Evolutionary conservation across 2,888 invertebrate species (phyloP).

Genomic region (Molanna angustata): DNA sequence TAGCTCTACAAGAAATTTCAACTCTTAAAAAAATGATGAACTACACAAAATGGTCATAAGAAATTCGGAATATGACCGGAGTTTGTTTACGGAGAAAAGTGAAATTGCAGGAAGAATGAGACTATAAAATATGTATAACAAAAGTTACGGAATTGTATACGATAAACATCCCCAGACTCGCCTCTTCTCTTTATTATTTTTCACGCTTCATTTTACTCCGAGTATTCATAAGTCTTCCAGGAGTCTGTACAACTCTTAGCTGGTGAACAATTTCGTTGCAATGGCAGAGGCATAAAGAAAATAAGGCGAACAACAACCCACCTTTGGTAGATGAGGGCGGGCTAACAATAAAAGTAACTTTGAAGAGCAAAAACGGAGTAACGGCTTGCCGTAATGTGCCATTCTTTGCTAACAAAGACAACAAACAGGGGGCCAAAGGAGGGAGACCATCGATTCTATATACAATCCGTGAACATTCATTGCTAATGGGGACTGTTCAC

Average conservation of each 20-base stretch:
- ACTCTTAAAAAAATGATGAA: not conserved
- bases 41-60: too few relatives aligned
- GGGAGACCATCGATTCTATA: too few relatives aligned
- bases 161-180: slow-evolving; percentile 1
- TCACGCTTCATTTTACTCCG: slow-evolving; percentile 24
- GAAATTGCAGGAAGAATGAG: not conserved
- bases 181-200: slow-evolving; percentile 16
- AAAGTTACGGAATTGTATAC: slow-evolving; percentile 2
- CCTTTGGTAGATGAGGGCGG: not conserved
- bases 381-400: slow-evolving; percentile 7
- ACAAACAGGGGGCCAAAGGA: too few relatives aligned
- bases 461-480: too few relatives aligned
- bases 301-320: not conserved
- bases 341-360: slow-evolving; percentile 10
- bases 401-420: slow-evolving; percentile 6
- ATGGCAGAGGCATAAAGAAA: slow-evolving; percentile 6
- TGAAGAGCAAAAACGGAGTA: slow-evolving; percentile 13
- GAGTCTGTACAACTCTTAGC: slow-evolving; percentile 10
- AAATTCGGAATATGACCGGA: not conserved
- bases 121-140: slow-evolving; percentile 9
- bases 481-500: too few relatives aligned
- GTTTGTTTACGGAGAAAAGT: not conserved
- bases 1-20: not conserved
- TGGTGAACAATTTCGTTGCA: slow-evolving; percentile 22
- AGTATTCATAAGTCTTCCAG: slow-evolving; percentile 24